A percentile compares a stretch with the other conserved stretches of the same genome.
These are phyloP conservation scores for Vicugna pacos DNA, from an alignment of 2,113 vertebrate species.

Conservation along the genomic window DNA sequence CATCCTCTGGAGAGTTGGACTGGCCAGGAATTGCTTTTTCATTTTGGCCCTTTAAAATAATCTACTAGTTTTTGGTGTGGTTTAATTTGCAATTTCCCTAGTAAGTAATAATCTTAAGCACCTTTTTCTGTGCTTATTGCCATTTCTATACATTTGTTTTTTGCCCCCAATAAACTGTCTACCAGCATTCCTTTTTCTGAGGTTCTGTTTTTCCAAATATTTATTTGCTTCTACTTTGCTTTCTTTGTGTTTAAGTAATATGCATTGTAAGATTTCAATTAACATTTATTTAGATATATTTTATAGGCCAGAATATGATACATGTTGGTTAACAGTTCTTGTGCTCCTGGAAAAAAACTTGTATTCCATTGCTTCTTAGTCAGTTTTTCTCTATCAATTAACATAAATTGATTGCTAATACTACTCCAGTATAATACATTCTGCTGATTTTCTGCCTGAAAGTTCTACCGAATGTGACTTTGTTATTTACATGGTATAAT, in stretches of 20 bases:
- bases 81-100: background rate
- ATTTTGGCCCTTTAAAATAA: background rate
- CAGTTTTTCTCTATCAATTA: background rate
- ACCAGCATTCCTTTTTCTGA: background rate
- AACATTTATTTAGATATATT: background rate
- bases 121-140: background rate
- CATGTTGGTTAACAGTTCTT: background rate
- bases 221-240: background rate
- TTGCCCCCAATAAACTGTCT: background rate
- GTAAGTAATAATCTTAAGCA: background rate
- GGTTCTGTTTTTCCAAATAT: background rate
- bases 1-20: background rate
- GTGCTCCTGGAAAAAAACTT: background rate
- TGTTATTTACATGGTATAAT: background rate
- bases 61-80: background rate
- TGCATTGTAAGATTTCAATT: background rate
- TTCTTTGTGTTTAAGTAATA: background rate
- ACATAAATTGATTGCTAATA: background rate
- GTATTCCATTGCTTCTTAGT: background rate
- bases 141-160: background rate
- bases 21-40: background rate
- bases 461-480: background rate
- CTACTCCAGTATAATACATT: background rate
- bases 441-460: background rate
- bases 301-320: background rate